Percentiles rank a stretch among this genome's conserved stretches.
These are phyloP conservation scores for Caligus rogercresseyi DNA, from an alignment of 1,140 invertebrate species.

Conservation along the genomic window DNA sequence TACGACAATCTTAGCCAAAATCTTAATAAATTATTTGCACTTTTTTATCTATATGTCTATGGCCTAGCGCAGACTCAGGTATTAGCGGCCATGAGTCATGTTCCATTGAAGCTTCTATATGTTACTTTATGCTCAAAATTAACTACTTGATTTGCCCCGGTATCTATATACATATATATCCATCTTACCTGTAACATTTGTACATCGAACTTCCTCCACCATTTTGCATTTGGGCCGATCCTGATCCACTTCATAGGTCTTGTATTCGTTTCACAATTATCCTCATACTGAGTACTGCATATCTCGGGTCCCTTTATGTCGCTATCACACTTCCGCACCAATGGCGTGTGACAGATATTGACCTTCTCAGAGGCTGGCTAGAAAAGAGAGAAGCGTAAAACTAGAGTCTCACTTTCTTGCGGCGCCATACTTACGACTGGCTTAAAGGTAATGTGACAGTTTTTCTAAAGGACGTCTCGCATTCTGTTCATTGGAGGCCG, in stretches of 20 bases:
- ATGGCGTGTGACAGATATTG: slow-evolving; percentile 11
- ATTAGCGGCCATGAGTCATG: no score
- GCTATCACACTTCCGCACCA: slow-evolving; percentile 2
- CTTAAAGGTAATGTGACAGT: slow-evolving; percentile 16
- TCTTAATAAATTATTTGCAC: no score
- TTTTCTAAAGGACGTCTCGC: slow-evolving; percentile 14
- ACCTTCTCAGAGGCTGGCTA: slow-evolving; percentile 6
- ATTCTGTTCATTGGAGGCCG: slow-evolving; percentile 6
- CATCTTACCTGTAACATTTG: slow-evolving; percentile 8
- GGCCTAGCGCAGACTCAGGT: no score
- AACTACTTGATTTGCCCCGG: no score
- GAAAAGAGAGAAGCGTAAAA: background rate
- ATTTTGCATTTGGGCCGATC: slow-evolving; percentile 14
- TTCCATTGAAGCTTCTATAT: no score
- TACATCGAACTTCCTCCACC: background rate
- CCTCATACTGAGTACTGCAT: slow-evolving; percentile 15
- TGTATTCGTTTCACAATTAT: slow-evolving; percentile 15
- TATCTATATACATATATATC: no score
- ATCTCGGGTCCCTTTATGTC: slow-evolving; percentile 4
- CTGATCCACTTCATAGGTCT: slow-evolving; percentile 15
- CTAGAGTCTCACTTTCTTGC: background rate
- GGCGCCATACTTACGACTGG: slow-evolving; percentile 5
- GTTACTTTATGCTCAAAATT: no score
- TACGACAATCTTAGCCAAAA: no score
- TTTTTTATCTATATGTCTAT: no score